Conservation (phyloP, 2,797 vertebrate genomes). For the Pagetopsis macropterus region DNA sequence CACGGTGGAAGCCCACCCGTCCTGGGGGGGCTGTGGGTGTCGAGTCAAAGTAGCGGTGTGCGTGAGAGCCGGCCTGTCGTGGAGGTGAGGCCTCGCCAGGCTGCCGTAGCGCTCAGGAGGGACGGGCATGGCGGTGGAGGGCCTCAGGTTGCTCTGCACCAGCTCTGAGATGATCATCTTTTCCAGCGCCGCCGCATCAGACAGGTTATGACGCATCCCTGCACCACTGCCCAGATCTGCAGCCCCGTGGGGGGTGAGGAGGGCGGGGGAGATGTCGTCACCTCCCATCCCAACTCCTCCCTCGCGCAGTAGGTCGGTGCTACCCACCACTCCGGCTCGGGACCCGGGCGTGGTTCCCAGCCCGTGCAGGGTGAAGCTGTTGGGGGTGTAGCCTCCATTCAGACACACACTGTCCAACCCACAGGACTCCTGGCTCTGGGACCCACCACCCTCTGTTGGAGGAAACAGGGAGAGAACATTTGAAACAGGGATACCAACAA, state of each 20-base stretch:
- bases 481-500: background rate
- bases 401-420: slow-evolving; percentile 93
- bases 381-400: slow-evolving; percentile 95
- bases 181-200: slow-evolving; percentile 90
- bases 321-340: slow-evolving; percentile 82
- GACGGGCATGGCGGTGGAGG: slow-evolving; percentile 72
- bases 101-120: slow-evolving; percentile 82
- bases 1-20: slow-evolving; percentile 76
- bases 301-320: slow-evolving; percentile 86
- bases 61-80: slow-evolving; percentile 62
- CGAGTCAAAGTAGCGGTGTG: slow-evolving; percentile 78
- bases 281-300: slow-evolving; percentile 77
- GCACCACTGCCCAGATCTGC: slow-evolving; percentile 65
- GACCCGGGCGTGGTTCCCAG: slow-evolving; percentile 82
- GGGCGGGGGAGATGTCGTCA: slow-evolving; percentile 82
- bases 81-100: slow-evolving; percentile 76
- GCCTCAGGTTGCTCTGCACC: slow-evolving; percentile 92
- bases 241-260: slow-evolving; percentile 79
- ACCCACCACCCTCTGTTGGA: slow-evolving; percentile 86
- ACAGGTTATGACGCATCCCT: slow-evolving; percentile 86
- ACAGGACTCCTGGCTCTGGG: slow-evolving; percentile 89
- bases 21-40: slow-evolving; percentile 68
- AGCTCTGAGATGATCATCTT: slow-evolving; percentile 97
- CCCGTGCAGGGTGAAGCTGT: slow-evolving; percentile 93
- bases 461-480: slow-evolving; percentile 36